Evolutionary conservation across 92 coral and sea anemone species (phyloP).

Genomic region (Anthopleura xanthogrammica): DNA sequence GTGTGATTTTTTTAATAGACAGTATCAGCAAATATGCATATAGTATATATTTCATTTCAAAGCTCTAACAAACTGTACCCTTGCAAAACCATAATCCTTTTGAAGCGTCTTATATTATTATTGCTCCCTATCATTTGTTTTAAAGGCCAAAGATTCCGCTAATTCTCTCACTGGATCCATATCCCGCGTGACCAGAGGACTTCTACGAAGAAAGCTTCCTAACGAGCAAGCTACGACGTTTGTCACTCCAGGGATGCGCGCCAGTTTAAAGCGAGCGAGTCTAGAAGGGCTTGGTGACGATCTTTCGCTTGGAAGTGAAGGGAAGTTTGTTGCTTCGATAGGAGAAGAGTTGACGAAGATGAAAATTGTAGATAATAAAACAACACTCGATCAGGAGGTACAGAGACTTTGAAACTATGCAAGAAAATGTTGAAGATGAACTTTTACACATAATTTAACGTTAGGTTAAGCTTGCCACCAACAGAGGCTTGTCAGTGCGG

Average conservation of each 20-base stretch:
- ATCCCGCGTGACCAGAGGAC: constrained; percentile 36
- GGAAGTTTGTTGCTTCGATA: constrained; percentile 48
- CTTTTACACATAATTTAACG: too few relatives aligned
- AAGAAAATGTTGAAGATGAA: too few relatives aligned
- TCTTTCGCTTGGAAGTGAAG: constrained; percentile 33
- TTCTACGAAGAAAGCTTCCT: constrained; percentile 54
- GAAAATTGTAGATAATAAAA: constrained; percentile 15
- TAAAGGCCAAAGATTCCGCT: constrained; percentile 43
- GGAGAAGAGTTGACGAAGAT: constrained; percentile 42
- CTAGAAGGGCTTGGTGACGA: constrained; percentile 36
- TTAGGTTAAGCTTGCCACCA: too few relatives aligned
- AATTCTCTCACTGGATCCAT: constrained; percentile 38
- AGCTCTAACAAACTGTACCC: too few relatives aligned
- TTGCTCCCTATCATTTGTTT: background rate
- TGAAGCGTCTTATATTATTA: too few relatives aligned
- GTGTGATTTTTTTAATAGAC: too few relatives aligned
- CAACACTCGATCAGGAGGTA: constrained; percentile 63
- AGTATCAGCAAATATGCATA: too few relatives aligned
- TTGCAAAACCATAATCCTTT: too few relatives aligned
- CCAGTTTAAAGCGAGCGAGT: constrained; percentile 46
- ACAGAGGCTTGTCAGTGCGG: too few relatives aligned
- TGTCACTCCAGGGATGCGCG: constrained; percentile 43
- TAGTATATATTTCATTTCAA: too few relatives aligned
- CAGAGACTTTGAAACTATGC: background rate
- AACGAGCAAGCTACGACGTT: constrained; percentile 66